These are phyloP conservation scores for Aptenodytes patagonicus DNA, from an alignment of 2,113 vertebrate genomes.

Conservation along the genomic window DNA sequence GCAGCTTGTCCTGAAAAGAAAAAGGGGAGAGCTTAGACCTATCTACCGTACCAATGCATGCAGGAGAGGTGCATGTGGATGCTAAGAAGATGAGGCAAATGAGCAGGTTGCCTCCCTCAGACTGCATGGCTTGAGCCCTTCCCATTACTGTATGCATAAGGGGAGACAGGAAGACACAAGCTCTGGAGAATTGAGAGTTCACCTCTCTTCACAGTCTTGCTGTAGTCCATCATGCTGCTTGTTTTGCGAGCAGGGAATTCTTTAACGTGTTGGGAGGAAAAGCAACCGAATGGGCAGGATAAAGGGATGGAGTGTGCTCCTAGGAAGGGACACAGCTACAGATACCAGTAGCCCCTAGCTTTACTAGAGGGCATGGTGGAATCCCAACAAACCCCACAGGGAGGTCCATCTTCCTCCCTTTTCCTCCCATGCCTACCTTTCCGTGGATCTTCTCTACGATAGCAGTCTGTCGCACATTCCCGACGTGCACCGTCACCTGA, in stretches of 20 bases:
- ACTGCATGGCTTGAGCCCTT: not conserved
- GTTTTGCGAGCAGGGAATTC: not conserved
- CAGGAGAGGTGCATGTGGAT: not conserved
- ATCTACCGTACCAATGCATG: no score
- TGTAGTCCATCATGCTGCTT: not conserved
- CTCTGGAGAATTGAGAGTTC: not conserved
- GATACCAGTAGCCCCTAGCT: not conserved
- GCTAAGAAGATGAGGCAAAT: not conserved
- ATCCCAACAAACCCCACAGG: not conserved
- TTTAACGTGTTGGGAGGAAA: not conserved
- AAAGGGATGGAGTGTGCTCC: not conserved
- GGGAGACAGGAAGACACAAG: not conserved
- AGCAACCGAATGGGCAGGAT: not conserved
- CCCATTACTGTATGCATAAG: not conserved
- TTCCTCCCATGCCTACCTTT: conserved; percentile 80
- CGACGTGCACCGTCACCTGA: conserved; percentile 95
- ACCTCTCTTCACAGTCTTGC: not conserved
- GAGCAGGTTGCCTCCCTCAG: not conserved
- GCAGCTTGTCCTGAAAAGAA: conserved; percentile 86
- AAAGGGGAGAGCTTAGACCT: not conserved
- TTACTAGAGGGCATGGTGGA: not conserved
- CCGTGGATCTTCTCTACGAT: conserved; percentile 91
- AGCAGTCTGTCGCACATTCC: conserved; percentile 95
- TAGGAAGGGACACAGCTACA: not conserved
- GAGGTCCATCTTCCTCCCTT: not conserved